Conservation (phyloP, 2,113 vertebrate genomes). For the Odontophorus gujanensis region DNA sequence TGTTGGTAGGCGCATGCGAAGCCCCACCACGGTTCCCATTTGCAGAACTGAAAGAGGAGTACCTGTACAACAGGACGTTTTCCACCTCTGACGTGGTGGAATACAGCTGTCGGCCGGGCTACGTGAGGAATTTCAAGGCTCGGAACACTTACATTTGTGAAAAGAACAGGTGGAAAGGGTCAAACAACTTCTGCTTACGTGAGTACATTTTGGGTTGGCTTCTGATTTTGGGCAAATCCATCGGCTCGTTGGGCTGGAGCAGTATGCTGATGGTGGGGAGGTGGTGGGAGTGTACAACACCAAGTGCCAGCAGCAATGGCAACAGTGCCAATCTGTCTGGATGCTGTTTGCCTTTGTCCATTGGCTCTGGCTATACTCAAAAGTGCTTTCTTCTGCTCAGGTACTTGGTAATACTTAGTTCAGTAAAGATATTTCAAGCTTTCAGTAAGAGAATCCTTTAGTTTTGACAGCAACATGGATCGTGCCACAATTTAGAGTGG, state of each 20-base stretch:
- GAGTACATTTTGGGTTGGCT: background rate
- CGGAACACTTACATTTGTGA: rapidly evolving
- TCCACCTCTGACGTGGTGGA: rapidly evolving
- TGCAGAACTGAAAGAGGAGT: background rate
- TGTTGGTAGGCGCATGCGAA: rapidly evolving
- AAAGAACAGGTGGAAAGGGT: rapidly evolving
- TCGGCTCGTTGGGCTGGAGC: background rate
- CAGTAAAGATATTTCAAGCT: rapidly evolving
- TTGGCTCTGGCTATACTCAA: background rate
- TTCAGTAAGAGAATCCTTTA: background rate
- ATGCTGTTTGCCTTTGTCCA: background rate
- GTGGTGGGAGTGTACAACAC: background rate
- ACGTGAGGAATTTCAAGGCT: rapidly evolving
- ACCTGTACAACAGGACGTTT: rapidly evolving
- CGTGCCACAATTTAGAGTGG: rapidly evolving
- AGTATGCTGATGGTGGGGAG: rapidly evolving
- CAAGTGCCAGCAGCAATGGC: background rate
- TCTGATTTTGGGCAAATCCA: background rate
- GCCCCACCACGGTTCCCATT: rapidly evolving
- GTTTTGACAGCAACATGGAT: rapidly evolving
- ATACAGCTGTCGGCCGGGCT: slow-evolving; percentile 12
- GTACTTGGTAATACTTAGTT: background rate
- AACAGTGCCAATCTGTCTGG: background rate
- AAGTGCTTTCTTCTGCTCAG: background rate
- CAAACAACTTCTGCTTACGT: rapidly evolving